These are phyloP conservation scores for Oxycera nigricornis DNA, from an alignment of 2,888 invertebrate species.

Conservation along the genomic window DNA sequence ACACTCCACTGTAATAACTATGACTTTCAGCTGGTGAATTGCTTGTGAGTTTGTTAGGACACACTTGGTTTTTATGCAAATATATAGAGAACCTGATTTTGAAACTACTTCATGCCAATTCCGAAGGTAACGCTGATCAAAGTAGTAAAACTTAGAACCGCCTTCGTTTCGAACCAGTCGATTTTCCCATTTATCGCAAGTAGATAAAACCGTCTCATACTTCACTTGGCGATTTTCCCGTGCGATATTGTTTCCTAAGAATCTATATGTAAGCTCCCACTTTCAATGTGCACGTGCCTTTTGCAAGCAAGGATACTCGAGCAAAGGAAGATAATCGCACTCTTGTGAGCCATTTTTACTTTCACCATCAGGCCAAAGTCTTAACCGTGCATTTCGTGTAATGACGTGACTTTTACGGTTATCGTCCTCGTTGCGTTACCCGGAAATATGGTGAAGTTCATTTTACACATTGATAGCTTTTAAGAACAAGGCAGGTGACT, in stretches of 20 bases:
- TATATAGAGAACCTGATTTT: too few relatives aligned
- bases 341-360: slow-evolving; percentile 32
- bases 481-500: slow-evolving; percentile 7
- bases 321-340: slow-evolving; percentile 33
- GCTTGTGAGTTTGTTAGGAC: too few relatives aligned
- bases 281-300: neutral
- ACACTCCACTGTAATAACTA: too few relatives aligned
- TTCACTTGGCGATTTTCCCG: slow-evolving; percentile 27
- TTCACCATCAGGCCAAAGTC: slow-evolving; percentile 14
- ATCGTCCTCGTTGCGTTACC: slow-evolving; percentile 23
- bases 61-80: too few relatives aligned
- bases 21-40: too few relatives aligned
- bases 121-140: neutral
- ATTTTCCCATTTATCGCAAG: slow-evolving; percentile 31
- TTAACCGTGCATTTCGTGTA: slow-evolving; percentile 36
- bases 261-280: neutral
- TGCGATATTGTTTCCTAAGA: neutral
- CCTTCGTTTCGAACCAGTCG: neutral
- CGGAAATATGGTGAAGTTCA: slow-evolving; percentile 31
- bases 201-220: slow-evolving; percentile 32
- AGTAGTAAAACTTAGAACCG: too few relatives aligned
- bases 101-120: neutral
- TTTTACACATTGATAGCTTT: slow-evolving; percentile 33
- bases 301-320: neutral
- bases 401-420: slow-evolving; percentile 37